These are phyloP conservation scores for Struthio camelus DNA, from an alignment of 2,113 vertebrate species.

Conservation along the genomic window DNA sequence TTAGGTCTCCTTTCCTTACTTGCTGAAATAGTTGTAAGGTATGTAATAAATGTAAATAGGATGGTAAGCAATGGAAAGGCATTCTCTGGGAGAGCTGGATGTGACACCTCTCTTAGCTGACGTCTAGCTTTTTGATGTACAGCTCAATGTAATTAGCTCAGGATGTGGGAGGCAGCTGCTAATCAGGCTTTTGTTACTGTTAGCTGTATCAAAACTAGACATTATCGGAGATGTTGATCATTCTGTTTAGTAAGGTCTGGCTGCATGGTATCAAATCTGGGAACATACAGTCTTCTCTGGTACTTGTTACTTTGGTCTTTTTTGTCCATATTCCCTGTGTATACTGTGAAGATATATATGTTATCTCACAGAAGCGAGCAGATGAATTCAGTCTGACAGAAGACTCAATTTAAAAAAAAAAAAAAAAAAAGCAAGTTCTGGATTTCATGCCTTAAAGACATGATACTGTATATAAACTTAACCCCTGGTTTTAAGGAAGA, in stretches of 20 bases:
- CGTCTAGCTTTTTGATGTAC: neutral
- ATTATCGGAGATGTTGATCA: rapidly evolving
- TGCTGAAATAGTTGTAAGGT: neutral
- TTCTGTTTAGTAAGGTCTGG: neutral
- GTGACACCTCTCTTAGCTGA: neutral
- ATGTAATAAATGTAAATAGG: neutral
- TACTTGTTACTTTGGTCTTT: neutral
- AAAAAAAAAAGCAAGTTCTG: neutral
- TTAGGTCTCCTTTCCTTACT: neutral
- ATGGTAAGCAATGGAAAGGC: neutral
- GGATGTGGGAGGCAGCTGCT: neutral
- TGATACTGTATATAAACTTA: neutral
- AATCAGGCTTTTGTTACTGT: neutral
- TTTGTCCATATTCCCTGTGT: neutral
- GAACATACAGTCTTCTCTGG: neutral
- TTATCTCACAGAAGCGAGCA: neutral
- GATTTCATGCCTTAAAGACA: neutral
- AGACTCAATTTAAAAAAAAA: neutral
- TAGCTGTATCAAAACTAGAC: too few relatives aligned
- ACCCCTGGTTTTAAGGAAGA: neutral
- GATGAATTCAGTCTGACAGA: neutral
- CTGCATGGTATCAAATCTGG: neutral
- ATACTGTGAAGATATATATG: neutral
- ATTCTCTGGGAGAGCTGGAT: neutral
- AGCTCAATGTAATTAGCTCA: neutral